Base-by-base conservation (phyloP, 2,888 invertebrate species). In the Auanema sp. region DNA sequence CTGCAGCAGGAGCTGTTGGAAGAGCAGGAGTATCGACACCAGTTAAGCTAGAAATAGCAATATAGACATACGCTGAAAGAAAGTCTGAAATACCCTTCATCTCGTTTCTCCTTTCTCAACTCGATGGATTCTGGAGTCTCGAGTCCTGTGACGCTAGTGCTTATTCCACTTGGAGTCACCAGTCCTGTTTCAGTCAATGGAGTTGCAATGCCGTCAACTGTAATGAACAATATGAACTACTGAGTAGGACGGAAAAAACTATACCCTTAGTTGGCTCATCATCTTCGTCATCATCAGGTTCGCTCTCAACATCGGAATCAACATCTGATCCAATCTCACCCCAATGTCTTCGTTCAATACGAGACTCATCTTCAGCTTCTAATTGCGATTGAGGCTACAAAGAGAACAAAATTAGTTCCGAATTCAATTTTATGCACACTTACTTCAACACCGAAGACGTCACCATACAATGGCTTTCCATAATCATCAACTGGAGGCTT, bases 41-140 rank as follows among this genome's bases (percentile, higher is more conserved):
- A 16, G 69, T 60, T 2, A 79, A 50, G n/a, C 71, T 64, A 54
- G 11, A 60, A 55, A 4, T 12, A 18, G 8, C 3, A 3, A n/a
- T 51, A n/a, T 56, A 58, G n/a, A 14, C 23, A 40, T 12, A 18
- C 8, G 23, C 18, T 52, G 18, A 60, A 59, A 18, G 41, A 60
- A 14, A 47, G 12, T 14, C 11, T 40, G 18, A 25, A 42, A 25
- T 12, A 90, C 92, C 93, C 92, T 83, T 85, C 80, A 92, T 96
- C 96, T 69, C 93, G 92, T 84, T 95, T 93, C 86, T 92, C 91
- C 87, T 99, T 98, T 73, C 98, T 88, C 72, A 98, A 88, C 85
- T 99, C 98, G 81, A 99, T 98, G 75, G 93, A 92, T 84, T 98
- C 97, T 0, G 98, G 98, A 0, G 98, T 98, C 87, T 98, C 97